Base-by-base conservation (phyloP, 2,797 vertebrate genomes). In the Myiotriccus ornatus region DNA sequence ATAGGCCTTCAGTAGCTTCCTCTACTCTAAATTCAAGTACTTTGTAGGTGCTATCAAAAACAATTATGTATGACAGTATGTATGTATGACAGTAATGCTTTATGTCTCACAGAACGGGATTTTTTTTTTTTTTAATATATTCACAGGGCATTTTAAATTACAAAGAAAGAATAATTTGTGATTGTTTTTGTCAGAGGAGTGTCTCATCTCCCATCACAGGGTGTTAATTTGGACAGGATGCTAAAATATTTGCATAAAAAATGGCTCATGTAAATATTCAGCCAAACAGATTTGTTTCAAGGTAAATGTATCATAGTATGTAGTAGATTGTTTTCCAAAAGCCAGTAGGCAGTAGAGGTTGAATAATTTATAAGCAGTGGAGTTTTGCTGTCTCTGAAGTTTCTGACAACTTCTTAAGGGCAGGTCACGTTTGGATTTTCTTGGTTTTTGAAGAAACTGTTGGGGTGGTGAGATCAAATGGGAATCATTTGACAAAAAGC, bases 191-290 rank as follows among this genome's bases (percentile, higher is more conserved):
- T 57, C 32, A 73, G 47, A 57, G 63, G 37, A 59, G 7, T 35
- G 34, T 60, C 50, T 65, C 53, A 44, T 94, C 79, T 65, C 59
- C 37, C 4, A 11, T 89, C 81, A 63, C 28, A 67, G 67, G 59
- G 65, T 87, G 83, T 94, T 95, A 88, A 76, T 87, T 67, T 91
- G 78, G 70, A 84, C 0, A 2, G 41, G 22, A 69, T 67, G 69
- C 43, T 88, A 71, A 90, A 88, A 62, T 84, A 84, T 82, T 94
- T 94, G 90, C 50, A 46, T 90, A 20, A 90, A 78, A 95, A 81
- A 67, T 93, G 41, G 35, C 55, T 74, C 37, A 41, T 53, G 18
- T 85, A 69, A 71, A 75, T 93, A 81, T 86, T 91, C 44, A 69
- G 50, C 49, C 65, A 65, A 90, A 90, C 46, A 75, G 70, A 76